Conservation (phyloP, 2,797 vertebrate species). For the Phataginus tricuspis region DNA sequence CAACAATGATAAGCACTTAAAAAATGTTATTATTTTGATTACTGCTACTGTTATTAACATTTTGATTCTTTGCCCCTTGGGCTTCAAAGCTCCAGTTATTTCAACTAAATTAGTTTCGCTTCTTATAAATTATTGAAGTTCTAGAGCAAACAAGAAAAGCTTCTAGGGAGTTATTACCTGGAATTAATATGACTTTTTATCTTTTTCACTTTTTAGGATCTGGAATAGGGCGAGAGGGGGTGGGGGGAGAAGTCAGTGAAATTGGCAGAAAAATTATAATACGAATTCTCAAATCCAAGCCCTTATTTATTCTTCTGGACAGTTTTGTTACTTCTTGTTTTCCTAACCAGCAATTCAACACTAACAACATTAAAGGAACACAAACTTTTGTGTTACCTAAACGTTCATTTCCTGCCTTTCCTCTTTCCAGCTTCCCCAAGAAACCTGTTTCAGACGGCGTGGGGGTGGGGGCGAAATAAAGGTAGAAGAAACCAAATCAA, state of each 20-base stretch:
- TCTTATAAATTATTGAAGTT: neutral
- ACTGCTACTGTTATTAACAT: neutral
- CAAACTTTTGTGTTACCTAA: neutral
- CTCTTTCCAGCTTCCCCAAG: slow-evolving; percentile 47
- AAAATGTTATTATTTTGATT: neutral
- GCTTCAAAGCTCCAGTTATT: neutral
- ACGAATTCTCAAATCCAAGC: neutral
- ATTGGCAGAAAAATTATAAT: neutral
- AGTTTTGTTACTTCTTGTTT: neutral
- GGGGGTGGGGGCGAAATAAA: neutral
- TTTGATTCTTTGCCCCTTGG: neutral
- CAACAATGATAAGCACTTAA: neutral
- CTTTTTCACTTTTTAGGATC: neutral
- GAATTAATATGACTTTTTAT: neutral
- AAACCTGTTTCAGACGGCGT: neutral
- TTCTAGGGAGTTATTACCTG: neutral
- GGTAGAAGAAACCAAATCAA: neutral
- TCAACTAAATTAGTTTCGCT: neutral
- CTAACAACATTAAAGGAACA: neutral
- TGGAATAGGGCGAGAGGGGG: neutral
- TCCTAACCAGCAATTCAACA: neutral
- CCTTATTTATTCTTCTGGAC: neutral
- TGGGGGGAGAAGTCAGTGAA: neutral
- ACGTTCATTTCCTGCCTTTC: neutral
- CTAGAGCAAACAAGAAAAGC: neutral